Percentiles rank a stretch among this genome's conserved stretches.
These are phyloP conservation scores for Coreius guichenoti DNA, from an alignment of 2,797 vertebrate genomes.

Conservation along the genomic window DNA sequence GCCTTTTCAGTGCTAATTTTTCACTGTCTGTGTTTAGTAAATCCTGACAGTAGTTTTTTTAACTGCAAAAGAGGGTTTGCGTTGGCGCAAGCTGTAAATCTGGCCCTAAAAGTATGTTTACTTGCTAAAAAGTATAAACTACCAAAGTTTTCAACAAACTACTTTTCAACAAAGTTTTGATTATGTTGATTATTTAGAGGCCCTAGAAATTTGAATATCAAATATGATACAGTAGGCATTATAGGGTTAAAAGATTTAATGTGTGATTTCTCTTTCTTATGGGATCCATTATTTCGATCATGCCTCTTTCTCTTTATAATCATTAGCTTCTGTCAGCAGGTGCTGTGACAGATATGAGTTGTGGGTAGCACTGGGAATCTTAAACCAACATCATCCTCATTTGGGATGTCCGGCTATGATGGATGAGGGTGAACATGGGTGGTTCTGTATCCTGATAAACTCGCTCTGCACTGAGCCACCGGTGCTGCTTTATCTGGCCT, in stretches of 20 bases:
- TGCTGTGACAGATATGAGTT: conserved; percentile 38
- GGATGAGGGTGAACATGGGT: conserved; percentile 46
- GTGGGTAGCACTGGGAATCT: conserved; percentile 33
- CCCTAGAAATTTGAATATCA: neutral
- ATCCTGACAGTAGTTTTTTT: too few relatives aligned
- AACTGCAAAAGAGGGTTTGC: too few relatives aligned
- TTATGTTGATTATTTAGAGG: neutral
- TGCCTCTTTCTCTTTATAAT: conserved; percentile 22
- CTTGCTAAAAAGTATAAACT: neutral
- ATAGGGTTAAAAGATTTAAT: neutral
- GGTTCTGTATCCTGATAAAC: conserved; percentile 49
- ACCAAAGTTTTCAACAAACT: too few relatives aligned
- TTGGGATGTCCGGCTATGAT: conserved; percentile 47
- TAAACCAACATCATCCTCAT: conserved; percentile 42
- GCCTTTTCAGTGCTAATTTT: too few relatives aligned
- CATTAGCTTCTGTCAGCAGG: conserved; percentile 39
- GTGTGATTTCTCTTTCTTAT: neutral
- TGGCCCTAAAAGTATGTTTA: neutral
- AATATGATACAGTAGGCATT: neutral
- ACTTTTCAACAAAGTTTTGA: neutral
- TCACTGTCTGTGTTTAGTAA: too few relatives aligned
- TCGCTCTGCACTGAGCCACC: conserved; percentile 12
- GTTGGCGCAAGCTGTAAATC: too few relatives aligned
- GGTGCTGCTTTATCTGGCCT: conserved; percentile 27
- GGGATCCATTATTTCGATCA: conserved; percentile 4